Percentiles rank a stretch among this genome's conserved stretches.
Evolutionary conservation across 2,113 vertebrate genomes (phyloP).

Genomic region (Spea bombifrons): DNA sequence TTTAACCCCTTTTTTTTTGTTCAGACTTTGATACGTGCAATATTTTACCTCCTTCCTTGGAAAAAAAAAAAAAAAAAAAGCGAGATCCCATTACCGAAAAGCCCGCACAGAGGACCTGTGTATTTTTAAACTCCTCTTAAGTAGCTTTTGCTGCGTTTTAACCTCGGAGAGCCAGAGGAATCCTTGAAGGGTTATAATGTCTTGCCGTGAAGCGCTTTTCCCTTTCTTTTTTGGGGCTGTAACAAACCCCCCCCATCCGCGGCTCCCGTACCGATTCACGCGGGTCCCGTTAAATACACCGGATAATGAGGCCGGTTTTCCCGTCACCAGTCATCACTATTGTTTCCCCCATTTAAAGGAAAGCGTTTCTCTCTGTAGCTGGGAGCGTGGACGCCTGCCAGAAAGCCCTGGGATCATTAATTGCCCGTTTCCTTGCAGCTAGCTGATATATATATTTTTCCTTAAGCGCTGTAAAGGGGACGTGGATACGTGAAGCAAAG

Average conservation of each 20-base stretch:
- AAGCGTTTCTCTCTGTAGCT: constrained; percentile 5
- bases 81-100: background rate
- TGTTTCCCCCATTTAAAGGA: constrained; percentile 26
- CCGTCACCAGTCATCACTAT: constrained; percentile 25
- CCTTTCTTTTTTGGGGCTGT: background rate
- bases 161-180: background rate
- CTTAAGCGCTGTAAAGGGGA: constrained; percentile 9
- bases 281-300: constrained; percentile 30
- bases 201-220: background rate
- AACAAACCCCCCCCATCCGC: constrained; percentile 19
- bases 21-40: background rate
- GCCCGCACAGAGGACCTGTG: background rate
- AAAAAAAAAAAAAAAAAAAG: background rate
- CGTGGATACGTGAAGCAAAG: background rate
- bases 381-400: constrained; percentile 25
- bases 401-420: constrained; percentile 29
- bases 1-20: too few species aligned
- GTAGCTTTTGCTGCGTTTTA: background rate
- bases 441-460: constrained; percentile 20
- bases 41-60: background rate
- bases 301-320: constrained; percentile 31
- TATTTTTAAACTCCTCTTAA: background rate
- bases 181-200: background rate
- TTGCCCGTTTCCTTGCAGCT: constrained; percentile 22
- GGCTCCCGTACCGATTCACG: constrained; percentile 5